Conservation (phyloP, 2,113 vertebrate genomes). For the Platysteira castanea region DNA sequence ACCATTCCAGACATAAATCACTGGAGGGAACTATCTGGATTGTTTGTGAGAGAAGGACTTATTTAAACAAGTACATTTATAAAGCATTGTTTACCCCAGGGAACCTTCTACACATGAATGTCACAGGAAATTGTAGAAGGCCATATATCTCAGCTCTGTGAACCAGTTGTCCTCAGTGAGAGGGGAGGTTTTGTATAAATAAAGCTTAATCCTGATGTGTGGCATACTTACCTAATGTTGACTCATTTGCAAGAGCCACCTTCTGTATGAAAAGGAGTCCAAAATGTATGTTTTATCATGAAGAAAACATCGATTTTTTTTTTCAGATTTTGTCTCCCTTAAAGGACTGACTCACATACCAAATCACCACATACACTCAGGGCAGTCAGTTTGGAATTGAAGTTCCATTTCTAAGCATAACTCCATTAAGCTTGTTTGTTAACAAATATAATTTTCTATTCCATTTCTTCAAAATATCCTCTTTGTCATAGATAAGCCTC, state of each 20-base stretch:
- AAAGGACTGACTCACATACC: background rate
- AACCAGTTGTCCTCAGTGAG: background rate
- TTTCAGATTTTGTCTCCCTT: background rate
- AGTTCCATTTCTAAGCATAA: background rate
- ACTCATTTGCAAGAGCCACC: background rate
- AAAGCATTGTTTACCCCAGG: background rate
- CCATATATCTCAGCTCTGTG: background rate
- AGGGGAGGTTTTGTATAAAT: background rate
- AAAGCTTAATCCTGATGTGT: background rate
- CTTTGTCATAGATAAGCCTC: background rate
- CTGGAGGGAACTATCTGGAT: background rate
- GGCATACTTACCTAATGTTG: background rate
- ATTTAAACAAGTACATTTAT: background rate
- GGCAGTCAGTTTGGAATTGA: background rate
- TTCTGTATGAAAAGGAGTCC: background rate
- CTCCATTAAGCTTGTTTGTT: background rate
- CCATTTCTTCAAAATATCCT: background rate
- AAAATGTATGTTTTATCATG: background rate
- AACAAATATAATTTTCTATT: background rate
- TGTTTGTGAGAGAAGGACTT: background rate
- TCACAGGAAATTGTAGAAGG: conserved; percentile 19
- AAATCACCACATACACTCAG: background rate
- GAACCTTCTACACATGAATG: background rate
- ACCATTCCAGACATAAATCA: background rate
- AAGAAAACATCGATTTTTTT: background rate